Evolutionary conservation across 1,140 invertebrate species (phyloP).

Genomic region (Trichonephila clavipes): DNA sequence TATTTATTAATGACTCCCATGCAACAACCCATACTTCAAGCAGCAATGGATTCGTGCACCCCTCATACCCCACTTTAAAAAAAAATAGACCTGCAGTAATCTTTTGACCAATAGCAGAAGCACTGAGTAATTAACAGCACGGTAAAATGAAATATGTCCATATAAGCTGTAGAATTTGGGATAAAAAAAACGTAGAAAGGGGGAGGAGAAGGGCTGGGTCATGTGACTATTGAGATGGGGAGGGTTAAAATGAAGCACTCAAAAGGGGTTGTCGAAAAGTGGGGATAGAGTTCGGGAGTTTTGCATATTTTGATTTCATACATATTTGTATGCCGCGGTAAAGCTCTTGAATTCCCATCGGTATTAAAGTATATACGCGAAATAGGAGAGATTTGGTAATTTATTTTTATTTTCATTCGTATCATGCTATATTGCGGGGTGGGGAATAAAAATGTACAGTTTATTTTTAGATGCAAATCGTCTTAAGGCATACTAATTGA

Average conservation of each 20-base stretch:
- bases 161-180: background rate
- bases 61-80: background rate
- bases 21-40: background rate
- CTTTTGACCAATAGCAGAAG: background rate
- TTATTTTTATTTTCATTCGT: constrained; percentile 11
- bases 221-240: background rate
- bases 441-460: background rate
- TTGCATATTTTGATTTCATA: constrained; percentile 30
- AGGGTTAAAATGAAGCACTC: background rate
- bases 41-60: background rate
- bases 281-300: background rate
- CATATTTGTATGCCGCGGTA: background rate
- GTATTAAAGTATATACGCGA: background rate
- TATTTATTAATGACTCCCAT: background rate
- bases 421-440: background rate
- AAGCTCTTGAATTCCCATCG: background rate
- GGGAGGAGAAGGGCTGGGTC: background rate
- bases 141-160: background rate
- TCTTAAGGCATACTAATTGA: too few species aligned
- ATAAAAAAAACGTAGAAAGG: background rate
- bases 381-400: background rate
- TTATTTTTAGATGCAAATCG: too few species aligned
- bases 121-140: constrained; percentile 11
- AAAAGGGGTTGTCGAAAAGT: background rate
- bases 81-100: background rate